Evolutionary conservation across 1,140 invertebrate species (phyloP).

Genomic region (Pogonognathellus flavescens): DNA sequence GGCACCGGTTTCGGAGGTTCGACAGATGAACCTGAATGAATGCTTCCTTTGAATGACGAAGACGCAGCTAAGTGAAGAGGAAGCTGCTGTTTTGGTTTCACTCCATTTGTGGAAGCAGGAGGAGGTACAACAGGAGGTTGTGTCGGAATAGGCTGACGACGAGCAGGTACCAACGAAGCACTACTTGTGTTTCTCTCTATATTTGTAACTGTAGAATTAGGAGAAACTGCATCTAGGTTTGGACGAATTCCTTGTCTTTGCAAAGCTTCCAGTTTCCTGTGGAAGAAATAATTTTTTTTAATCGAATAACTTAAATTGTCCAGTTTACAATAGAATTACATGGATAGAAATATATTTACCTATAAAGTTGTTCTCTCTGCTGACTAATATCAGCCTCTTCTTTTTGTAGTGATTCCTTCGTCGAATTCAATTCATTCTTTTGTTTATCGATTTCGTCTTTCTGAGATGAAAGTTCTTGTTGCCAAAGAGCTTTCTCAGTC

Average conservation of each 20-base stretch:
- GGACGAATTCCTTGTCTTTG: slow-evolving; percentile 63
- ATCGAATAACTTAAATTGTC: neutral
- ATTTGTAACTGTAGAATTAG: slow-evolving; percentile 39
- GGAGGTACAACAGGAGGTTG: slow-evolving; percentile 31
- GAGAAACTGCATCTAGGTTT: slow-evolving; percentile 62
- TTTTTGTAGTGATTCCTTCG: slow-evolving; percentile 55
- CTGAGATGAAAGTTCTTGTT: slow-evolving; percentile 57
- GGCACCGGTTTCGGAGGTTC: slow-evolving; percentile 53
- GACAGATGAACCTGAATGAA: neutral
- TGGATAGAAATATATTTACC: slow-evolving; percentile 67
- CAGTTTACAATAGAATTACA: neutral
- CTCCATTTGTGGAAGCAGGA: slow-evolving; percentile 2
- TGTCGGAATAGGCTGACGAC: slow-evolving; percentile 21
- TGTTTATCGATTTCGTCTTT: slow-evolving; percentile 61
- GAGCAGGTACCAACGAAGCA: neutral
- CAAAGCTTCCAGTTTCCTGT: slow-evolving; percentile 65
- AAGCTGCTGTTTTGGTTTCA: slow-evolving; percentile 61
- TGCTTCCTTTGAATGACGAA: slow-evolving; percentile 56
- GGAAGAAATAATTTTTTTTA: neutral
- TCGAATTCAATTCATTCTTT: slow-evolving; percentile 51
- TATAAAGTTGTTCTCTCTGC: slow-evolving; percentile 87
- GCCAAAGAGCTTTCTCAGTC: slow-evolving; percentile 65
- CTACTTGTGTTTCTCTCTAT: slow-evolving; percentile 36
- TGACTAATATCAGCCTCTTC: slow-evolving; percentile 87
- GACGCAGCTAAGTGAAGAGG: slow-evolving; percentile 62